Percentiles rank a stretch among this genome's conserved stretches.
Evolutionary conservation across 2,888 invertebrate species (phyloP).

Genomic region (Drosophila niveifrons): DNA sequence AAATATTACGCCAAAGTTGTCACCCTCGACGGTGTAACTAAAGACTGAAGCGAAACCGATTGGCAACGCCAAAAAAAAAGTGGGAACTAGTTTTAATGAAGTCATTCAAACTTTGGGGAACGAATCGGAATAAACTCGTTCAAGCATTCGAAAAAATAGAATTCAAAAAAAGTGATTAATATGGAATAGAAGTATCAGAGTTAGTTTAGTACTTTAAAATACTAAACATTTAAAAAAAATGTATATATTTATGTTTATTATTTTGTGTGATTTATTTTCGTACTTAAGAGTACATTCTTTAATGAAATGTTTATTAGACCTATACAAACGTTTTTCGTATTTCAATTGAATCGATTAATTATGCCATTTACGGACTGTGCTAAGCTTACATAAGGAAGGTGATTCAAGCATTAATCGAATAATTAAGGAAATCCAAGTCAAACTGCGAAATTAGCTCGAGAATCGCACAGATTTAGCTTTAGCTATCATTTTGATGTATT

Average conservation of each 20-base stretch:
- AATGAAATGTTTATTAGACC: too few species aligned
- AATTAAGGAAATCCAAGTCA: conserved; percentile 9
- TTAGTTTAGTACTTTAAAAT: too few species aligned
- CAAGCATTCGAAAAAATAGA: neutral
- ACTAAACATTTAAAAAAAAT: too few species aligned
- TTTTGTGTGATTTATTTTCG: too few species aligned
- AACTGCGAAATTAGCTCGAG: conserved; percentile 9
- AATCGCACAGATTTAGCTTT: neutral
- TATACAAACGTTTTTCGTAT: too few species aligned
- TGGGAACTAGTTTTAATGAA: conserved; percentile 31
- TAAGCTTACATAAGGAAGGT: neutral
- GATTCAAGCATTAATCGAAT: neutral
- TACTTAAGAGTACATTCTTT: too few species aligned
- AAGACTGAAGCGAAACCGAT: conserved; percentile 27
- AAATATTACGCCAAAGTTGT: conserved; percentile 5
- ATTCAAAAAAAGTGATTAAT: neutral
- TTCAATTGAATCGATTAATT: neutral
- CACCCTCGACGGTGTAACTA: conserved; percentile 1
- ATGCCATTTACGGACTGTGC: neutral
- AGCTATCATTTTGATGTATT: neutral
- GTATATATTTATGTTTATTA: too few species aligned
- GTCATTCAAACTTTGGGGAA: conserved; percentile 20
- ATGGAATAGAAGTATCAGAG: neutral
- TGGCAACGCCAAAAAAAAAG: conserved; percentile 4
- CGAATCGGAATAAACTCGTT: conserved; percentile 9